These are phyloP conservation scores for Pantherophis vulpinus DNA, from an alignment of 2,797 vertebrate genomes.

Conservation along the genomic window DNA sequence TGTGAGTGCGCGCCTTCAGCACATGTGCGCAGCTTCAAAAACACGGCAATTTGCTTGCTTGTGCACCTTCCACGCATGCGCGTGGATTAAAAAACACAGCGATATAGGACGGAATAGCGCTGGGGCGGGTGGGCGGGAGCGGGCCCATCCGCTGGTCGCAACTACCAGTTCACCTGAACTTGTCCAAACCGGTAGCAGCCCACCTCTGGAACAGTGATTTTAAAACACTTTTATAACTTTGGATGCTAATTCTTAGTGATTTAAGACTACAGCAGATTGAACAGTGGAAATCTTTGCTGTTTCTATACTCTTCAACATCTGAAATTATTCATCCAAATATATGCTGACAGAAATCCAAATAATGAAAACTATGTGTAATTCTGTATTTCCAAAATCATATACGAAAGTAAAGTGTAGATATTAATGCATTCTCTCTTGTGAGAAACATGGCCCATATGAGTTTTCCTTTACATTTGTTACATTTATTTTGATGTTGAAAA, in stretches of 20 bases:
- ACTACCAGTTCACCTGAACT: too few relatives aligned
- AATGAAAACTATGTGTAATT: not conserved
- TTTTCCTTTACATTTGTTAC: constrained; percentile 9
- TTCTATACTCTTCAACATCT: constrained; percentile 20
- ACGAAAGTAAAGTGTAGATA: not conserved
- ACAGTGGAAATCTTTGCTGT: constrained; percentile 19
- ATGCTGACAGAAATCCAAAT: not conserved
- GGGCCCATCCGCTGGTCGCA: too few relatives aligned
- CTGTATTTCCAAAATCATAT: not conserved
- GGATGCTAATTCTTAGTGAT: constrained; percentile 25
- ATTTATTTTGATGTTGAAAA: constrained; percentile 7
- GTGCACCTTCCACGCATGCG: fast-evolving
- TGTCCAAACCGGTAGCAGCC: too few relatives aligned
- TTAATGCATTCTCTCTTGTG: not conserved
- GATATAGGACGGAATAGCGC: too few relatives aligned
- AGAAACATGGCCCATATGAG: not conserved
- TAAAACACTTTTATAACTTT: constrained; percentile 20
- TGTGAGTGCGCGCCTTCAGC: too few relatives aligned
- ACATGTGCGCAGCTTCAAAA: too few relatives aligned
- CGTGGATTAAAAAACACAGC: too few relatives aligned
- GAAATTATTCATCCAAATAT: not conserved
- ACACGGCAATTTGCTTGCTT: too few relatives aligned
- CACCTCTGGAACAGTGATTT: not conserved
- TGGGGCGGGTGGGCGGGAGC: too few relatives aligned
- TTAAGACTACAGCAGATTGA: constrained; percentile 7